phyloP scores from a whole-genome alignment of 2,797 vertebrate species.

The Anableps anableps region DNA sequence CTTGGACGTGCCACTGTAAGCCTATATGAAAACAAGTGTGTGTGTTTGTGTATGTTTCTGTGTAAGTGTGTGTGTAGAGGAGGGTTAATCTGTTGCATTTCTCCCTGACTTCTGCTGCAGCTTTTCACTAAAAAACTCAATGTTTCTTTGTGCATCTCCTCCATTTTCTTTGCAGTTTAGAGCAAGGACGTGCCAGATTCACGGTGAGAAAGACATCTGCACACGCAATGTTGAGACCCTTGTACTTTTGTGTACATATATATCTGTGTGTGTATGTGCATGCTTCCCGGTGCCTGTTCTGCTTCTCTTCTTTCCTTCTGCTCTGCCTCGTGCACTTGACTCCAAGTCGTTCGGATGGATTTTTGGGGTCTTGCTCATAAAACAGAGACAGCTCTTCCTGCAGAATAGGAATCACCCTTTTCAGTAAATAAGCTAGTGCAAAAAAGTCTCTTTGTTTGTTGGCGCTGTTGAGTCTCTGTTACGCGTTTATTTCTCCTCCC shows the following conservation, averaged over 20 bases:
- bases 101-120: conserved; percentile 51
- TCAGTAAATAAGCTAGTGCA: conserved; percentile 88
- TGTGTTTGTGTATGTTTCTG: not conserved
- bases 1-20: conserved; percentile 87
- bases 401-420: conserved; percentile 89
- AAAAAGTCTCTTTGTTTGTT: conserved; percentile 85
- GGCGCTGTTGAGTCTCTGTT: conserved; percentile 90
- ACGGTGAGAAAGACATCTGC: conserved; percentile 77
- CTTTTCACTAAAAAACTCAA: conserved; percentile 51
- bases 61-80: conserved; percentile 47
- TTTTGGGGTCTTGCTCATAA: conserved; percentile 47
- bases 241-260: conserved; percentile 45
- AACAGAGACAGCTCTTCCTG: conserved; percentile 80
- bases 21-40: conserved; percentile 85
- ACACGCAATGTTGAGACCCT: conserved; percentile 55
- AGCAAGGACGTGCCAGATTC: conserved; percentile 50
- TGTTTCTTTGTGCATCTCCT: conserved; percentile 44
- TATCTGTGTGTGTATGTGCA: conserved; percentile 21
- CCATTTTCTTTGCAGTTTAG: conserved; percentile 63
- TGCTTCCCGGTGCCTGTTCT: conserved; percentile 39
- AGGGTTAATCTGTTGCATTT: conserved; percentile 75
- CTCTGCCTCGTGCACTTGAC: conserved; percentile 33
- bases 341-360: conserved; percentile 34
- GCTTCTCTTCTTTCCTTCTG: conserved; percentile 16
- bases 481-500: conserved; percentile 56